phyloP scores from a whole-genome alignment of 2,888 invertebrate species.

The Hololepta plana region DNA sequence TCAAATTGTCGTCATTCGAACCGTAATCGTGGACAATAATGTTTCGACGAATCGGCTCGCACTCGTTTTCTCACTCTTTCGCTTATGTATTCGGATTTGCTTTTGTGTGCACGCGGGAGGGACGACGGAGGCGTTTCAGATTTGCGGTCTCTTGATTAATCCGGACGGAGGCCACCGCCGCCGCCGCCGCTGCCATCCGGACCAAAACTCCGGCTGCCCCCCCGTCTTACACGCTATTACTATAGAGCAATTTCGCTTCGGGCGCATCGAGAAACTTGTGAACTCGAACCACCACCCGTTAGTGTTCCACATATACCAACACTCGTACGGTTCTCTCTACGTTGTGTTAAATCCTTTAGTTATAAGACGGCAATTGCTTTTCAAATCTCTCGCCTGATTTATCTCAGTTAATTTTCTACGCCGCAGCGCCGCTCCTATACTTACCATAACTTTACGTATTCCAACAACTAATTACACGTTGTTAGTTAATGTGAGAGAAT shows the following conservation, averaged over 20 bases:
- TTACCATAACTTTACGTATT: no score
- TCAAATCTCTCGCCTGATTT: slow-evolving; percentile 21
- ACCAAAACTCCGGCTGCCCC: slow-evolving; percentile 14
- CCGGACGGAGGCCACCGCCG: slow-evolving; percentile 18
- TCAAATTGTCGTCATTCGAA: slow-evolving; percentile 15
- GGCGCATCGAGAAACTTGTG: no score
- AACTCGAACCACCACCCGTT: no score
- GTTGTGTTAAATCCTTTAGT: slow-evolving; percentile 14
- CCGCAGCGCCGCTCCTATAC: slow-evolving; percentile 6
- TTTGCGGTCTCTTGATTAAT: slow-evolving; percentile 27
- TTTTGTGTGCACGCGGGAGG: no score
- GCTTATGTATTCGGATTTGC: slow-evolving; percentile 18
- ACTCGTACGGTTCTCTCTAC: slow-evolving; percentile 15
- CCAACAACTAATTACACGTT: no score
- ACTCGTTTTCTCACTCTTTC: no score
- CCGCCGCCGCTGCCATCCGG: no score
- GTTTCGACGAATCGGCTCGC: slow-evolving; percentile 18
- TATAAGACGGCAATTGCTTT: slow-evolving; percentile 19
- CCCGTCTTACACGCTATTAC: no score
- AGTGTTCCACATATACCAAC: slow-evolving; percentile 16
- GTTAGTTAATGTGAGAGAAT: no score
- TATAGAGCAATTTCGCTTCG: no score
- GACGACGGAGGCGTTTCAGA: slow-evolving; percentile 23
- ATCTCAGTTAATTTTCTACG: slow-evolving; percentile 20
- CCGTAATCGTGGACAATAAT: slow-evolving; percentile 17